Conservation (phyloP, 2,888 invertebrate genomes). For the Noctua janthe region DNA sequence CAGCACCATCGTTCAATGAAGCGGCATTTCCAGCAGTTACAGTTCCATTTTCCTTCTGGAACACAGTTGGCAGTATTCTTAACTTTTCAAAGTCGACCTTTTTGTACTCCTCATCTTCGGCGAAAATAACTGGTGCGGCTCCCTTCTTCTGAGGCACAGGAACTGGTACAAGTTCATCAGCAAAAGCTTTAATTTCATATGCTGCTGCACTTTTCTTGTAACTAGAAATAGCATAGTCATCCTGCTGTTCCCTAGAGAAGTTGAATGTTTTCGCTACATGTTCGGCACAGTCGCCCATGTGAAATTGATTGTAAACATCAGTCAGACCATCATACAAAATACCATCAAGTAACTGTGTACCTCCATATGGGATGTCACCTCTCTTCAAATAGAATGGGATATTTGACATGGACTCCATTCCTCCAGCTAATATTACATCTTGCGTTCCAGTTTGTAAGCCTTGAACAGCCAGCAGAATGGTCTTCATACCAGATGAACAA, state of each 20-base stretch:
- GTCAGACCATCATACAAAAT: constrained; percentile 98
- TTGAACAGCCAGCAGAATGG: constrained; percentile 98
- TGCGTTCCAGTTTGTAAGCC: constrained; percentile 97
- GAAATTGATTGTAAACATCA: constrained; percentile 99
- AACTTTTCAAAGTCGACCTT: constrained; percentile 98
- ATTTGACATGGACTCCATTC: constrained; percentile 99
- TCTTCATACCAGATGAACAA: constrained; percentile 99
- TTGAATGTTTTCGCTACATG: constrained; percentile 98
- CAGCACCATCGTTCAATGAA: constrained; percentile 98
- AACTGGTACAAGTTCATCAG: constrained; percentile 96
- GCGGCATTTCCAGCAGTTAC: constrained; percentile 99
- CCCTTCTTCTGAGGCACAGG: constrained; percentile 95
- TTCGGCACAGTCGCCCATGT: constrained; percentile 99
- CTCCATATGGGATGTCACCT: constrained; percentile 97
- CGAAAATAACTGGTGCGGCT: constrained; percentile 94
- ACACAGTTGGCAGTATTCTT: constrained; percentile 95
- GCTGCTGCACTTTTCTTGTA: constrained; percentile 97
- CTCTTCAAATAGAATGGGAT: constrained; percentile 98
- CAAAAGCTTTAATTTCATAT: constrained; percentile 94
- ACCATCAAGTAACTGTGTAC: constrained; percentile 96
- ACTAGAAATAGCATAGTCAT: constrained; percentile 97
- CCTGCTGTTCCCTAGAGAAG: constrained; percentile 97
- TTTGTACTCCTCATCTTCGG: constrained; percentile 98
- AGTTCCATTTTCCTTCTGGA: constrained; percentile 98
- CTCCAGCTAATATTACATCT: constrained; percentile 98